Base-by-base conservation (phyloP, 2,888 invertebrate species). In the Lobophora halterata region DNA sequence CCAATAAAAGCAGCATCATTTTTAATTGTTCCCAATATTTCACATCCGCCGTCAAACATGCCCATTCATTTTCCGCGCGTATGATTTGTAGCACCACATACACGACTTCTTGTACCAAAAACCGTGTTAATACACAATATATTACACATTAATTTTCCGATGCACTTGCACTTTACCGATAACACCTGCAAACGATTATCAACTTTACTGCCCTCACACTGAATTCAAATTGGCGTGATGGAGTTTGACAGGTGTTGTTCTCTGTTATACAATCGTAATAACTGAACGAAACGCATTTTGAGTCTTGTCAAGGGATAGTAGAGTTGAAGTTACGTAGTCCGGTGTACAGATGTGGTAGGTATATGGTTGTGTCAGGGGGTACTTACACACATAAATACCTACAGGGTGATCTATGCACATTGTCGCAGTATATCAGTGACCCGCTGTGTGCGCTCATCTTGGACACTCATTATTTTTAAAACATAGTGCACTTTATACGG, bases 381-480 rank as follows among this genome's bases (percentile, higher is more conserved):
- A 43, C 55, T 58, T 50, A 56, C 54, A 61, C 55, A 51, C 55
- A 57, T 59, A 65, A 62, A 61, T 61, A 56, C 61, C 57, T 50
- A 57, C 60, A 41, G 66, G 33, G 71, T 75, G 71, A 75, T 73
- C 66, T 72, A 73, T 68, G 72, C 52, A 46, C 47, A 46, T 45
- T 62, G 71, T 71, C 71, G 56, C 58, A 56, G 61, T 67, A 65
- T 61, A 61, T 71, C 66, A 64, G 56, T 42, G 46, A 47, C 72
- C 71, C 61, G 70, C 68, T 57, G 71, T 52, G 70, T 58, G 24
- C 30, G 54, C 61, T 58, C 65, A 60, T 56, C 52, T 57, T 49
- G 47, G 37, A 53, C 59, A 55, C 61, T 64, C 70, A 63, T 68
- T 77, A 76, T 73, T 77, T 74, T 70, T 71, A 73, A 73, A 75